Base-by-base conservation (phyloP, 1,140 invertebrate species). In the Himalopsyche phryganea region DNA sequence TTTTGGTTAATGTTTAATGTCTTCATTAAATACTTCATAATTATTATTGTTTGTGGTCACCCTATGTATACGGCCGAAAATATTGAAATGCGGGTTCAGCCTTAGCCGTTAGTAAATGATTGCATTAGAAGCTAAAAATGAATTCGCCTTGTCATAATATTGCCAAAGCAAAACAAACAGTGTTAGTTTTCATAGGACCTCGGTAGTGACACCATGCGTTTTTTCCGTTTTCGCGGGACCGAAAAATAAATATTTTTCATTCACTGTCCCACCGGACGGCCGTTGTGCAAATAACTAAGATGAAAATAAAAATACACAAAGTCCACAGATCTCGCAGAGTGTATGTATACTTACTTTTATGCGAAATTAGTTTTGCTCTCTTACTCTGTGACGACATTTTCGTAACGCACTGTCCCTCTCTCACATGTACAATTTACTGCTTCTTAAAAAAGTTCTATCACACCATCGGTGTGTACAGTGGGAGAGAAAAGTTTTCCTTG, bases 391-490 rank as follows among this genome's bases (percentile, higher is more conserved):
- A 1, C 5, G 7, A 5, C 2, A 5, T 7, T 14, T 32, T 18
- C 41, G 38, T 1, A 17, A 23, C 18, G 9, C 9, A 5, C n/a
- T 20, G 50, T 59, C 42, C 44, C 17, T 35, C 23, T 59, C 33
- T 32, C 57, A 58, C 55, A 23, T 32, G 49, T 59, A 59, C 57
- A 59, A 51, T 59, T 59, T 52, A 59, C 57, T 50, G 41, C 49
- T 59, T 52, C 38, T 59, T 59, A 51, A 52, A 58, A 58, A 58
- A 58, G 55, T 48, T 50, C 55, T 50, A 41, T 58, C 55, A 50
- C 55, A 58, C 55, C 50, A 58, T 58, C 19, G 47, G 47, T 38
- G 45, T 18, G 36, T 19, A 45, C 42, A 45, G 42, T 17, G 14
- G 18, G 11, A 6, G 42, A 17, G 6, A 45, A 17, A 45, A 45